A percentile compares a stretch with the other conserved stretches of the same genome.
These are phyloP conservation scores for Euplexia lucipara DNA, from an alignment of 2,888 invertebrate species.

Conservation along the genomic window DNA sequence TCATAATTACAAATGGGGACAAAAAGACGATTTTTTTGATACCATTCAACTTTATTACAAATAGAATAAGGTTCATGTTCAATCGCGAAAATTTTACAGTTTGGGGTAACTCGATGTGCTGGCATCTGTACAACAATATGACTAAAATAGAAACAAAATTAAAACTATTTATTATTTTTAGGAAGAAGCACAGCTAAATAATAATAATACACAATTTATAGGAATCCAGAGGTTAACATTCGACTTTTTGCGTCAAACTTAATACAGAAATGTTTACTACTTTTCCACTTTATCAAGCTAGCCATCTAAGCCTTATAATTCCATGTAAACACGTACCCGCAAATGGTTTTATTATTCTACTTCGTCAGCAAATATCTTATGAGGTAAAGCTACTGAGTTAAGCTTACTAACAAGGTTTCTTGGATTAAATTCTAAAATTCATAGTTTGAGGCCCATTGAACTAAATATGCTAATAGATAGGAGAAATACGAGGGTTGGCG, in stretches of 20 bases:
- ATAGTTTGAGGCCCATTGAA: slow-evolving; percentile 45
- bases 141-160: too few relatives aligned
- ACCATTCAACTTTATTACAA: too few relatives aligned
- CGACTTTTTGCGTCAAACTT: not conserved
- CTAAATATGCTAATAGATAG: slow-evolving; percentile 50
- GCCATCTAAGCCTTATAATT: slow-evolving; percentile 24
- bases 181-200: too few relatives aligned
- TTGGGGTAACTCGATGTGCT: too few relatives aligned
- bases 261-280: not conserved
- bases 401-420: slow-evolving; percentile 52
- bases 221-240: too few relatives aligned
- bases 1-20: too few relatives aligned
- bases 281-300: not conserved
- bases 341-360: slow-evolving; percentile 66
- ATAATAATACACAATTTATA: too few relatives aligned
- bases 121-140: too few relatives aligned
- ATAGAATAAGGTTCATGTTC: too few relatives aligned
- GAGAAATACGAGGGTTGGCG: slow-evolving; percentile 23
- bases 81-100: too few relatives aligned
- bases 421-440: slow-evolving; percentile 62
- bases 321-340: slow-evolving; percentile 55
- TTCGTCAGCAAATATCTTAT: slow-evolving; percentile 63
- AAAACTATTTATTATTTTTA: too few relatives aligned
- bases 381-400: slow-evolving; percentile 48
- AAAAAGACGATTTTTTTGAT: too few relatives aligned